These are phyloP conservation scores for Acromyrmex heyeri DNA, from an alignment of 1,140 invertebrate species.

Conservation along the genomic window DNA sequence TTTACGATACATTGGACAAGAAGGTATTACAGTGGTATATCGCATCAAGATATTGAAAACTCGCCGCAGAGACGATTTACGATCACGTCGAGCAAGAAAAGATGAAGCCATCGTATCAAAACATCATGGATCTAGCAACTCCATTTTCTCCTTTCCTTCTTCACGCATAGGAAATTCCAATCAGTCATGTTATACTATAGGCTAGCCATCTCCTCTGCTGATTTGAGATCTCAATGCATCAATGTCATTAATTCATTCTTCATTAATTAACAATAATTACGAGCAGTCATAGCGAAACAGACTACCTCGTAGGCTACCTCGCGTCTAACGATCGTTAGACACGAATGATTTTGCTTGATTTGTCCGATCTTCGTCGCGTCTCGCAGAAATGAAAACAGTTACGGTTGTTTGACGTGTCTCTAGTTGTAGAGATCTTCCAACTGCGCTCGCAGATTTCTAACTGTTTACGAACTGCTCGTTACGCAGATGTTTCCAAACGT, in stretches of 20 bases:
- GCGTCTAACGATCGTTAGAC: neutral
- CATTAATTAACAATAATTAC: slow-evolving; percentile 50
- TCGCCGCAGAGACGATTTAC: slow-evolving; percentile 48
- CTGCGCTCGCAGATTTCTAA: slow-evolving; percentile 14
- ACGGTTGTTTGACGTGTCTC: neutral
- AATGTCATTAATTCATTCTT: slow-evolving; percentile 11
- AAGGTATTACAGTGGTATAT: slow-evolving; percentile 32
- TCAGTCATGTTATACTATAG: neutral
- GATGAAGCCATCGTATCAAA: slow-evolving; percentile 41
- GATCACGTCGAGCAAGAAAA: slow-evolving; percentile 48
- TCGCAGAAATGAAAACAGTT: slow-evolving; percentile 17
- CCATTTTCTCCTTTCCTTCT: slow-evolving; percentile 7
- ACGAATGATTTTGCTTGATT: neutral
- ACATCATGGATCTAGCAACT: slow-evolving; percentile 10
- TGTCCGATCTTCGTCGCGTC: neutral
- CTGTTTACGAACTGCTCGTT: slow-evolving; percentile 30
- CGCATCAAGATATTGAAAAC: slow-evolving; percentile 50
- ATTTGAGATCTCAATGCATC: slow-evolving; percentile 25
- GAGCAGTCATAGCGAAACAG: neutral
- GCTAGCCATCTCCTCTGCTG: slow-evolving; percentile 12
- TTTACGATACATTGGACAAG: slow-evolving; percentile 44
- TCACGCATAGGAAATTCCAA: slow-evolving; percentile 29
- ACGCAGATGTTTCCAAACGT: slow-evolving; percentile 14
- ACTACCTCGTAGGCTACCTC: neutral
- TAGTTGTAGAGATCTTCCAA: slow-evolving; percentile 27